Conservation (phyloP, 2,888 invertebrate genomes). For the Polia nebulosa region DNA sequence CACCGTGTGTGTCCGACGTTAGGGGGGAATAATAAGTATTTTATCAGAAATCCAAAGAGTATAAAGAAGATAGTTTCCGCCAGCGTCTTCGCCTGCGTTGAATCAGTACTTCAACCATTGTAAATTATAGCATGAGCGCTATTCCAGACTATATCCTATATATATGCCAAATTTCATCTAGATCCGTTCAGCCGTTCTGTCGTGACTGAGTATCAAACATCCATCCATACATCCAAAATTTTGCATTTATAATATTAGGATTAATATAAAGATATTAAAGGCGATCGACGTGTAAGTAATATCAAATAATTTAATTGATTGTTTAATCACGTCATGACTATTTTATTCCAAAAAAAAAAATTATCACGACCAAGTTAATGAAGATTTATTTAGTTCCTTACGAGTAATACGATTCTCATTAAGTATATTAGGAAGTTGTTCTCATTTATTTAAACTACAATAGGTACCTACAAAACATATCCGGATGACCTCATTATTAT, state of each 20-base stretch:
- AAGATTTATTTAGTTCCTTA: constrained; percentile 7
- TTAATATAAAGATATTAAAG: too few relatives aligned
- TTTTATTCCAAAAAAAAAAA: constrained; percentile 5
- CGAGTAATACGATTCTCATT: constrained; percentile 15
- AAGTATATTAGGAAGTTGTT: constrained; percentile 29
- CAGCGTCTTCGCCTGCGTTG: too few relatives aligned
- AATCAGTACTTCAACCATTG: too few relatives aligned
- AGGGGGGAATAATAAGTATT: not conserved
- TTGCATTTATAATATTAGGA: too few relatives aligned
- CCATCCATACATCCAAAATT: too few relatives aligned
- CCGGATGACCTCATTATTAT: constrained; percentile 24
- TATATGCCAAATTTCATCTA: too few relatives aligned
- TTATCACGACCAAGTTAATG: constrained; percentile 18
- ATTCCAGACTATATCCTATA: too few relatives aligned
- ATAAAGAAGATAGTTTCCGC: too few relatives aligned
- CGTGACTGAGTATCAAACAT: too few relatives aligned
- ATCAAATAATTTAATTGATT: constrained; percentile 1
- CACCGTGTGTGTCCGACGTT: too few relatives aligned
- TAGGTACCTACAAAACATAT: constrained; percentile 9
- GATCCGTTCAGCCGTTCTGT: too few relatives aligned
- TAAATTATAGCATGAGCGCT: too few relatives aligned
- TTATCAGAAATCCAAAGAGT: not conserved
- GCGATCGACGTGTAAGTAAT: not conserved
- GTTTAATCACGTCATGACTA: not conserved
- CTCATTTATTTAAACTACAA: not conserved